Base-by-base conservation (phyloP, 2,888 invertebrate genomes). In the Gari tellinella region DNA sequence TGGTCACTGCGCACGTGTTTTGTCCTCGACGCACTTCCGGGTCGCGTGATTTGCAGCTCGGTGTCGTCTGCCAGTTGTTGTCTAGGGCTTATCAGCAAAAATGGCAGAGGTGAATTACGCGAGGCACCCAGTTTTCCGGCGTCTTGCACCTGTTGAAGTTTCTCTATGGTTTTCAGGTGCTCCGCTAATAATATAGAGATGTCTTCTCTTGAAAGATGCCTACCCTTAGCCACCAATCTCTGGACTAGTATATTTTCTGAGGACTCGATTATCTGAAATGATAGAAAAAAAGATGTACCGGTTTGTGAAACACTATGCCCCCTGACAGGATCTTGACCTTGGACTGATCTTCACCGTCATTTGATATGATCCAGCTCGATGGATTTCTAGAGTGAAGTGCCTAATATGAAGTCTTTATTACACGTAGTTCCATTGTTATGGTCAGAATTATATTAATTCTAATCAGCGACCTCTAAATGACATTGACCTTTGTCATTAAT, bases 151-250 rank as follows among this genome's bases (percentile, higher is more conserved):
- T 82, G 79, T 23, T 84, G 81, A 17, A 84, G 55, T 38, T 79
- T 81, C 67, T 84, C 83, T 8, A 84, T 80, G 2, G 82, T 81
- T 52, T 79, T 75, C 15, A 84, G 53, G 61, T 84, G 83, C 26
- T 84, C 83, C 0, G 82, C 83, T 5, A 84, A 68, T 15, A 82
- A 49, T 38, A 74, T 73, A 23, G 78, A 60, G 17, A 84, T 72
- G 31, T 84, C 83, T 17, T 81, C 81, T 40, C 77, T 64, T 1
- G 73, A 68, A 10, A 84, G 58, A 12, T 40, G 37, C 19, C 56
- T 41, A 12, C 81, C 78, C 41, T 80, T 82, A n/a, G 62, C 56
- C 2, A 66, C 63, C 1, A 84, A 65, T 51, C 72, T 63, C 49
- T 73, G 65, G 12, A 80, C 80, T n/a, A 84, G 57, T 19, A 63